Base-by-base conservation (phyloP, 2,797 vertebrate genomes). In the Sebastes reedi region DNA sequence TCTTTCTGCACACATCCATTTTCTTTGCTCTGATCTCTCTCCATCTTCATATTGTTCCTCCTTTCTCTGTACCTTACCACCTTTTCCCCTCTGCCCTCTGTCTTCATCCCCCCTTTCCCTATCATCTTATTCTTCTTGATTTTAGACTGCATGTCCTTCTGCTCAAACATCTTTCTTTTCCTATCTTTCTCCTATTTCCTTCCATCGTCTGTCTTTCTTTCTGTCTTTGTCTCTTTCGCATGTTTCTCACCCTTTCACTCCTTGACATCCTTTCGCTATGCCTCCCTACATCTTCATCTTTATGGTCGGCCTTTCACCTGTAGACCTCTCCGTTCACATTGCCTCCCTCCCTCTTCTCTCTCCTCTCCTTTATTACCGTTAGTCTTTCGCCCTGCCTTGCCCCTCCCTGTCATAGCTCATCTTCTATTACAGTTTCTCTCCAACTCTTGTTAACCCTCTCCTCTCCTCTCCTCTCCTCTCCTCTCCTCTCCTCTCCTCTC, bases 331-430 rank as follows among this genome's bases (percentile, higher is more conserved):
- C 22, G 5, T 55, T 85, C 78, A 68, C 62, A 4, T 67, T 77
- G 16, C 8, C 24, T 80, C 64, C 59, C 65, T 82, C 68, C 36
- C 36, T 75, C 64, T n/a, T 60, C 70, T 77, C 25, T 8, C 30
- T 82, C 82, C 68, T 83, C 73, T 86, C 55, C 56, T 89, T 91
- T 88, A 87, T 91, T 90, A 79, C 83, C 0, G 60, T 73, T 88
- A 32, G 71, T 74, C 81, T 85, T 73, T 86, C 59, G 61, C 79
- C 83, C 68, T 80, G 59, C 62, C 75, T 32, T 75, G 71, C 69
- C n/a, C 55, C 67, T 81, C 54, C 24, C 71, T 73, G 29, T 77
- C 68, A 34, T 60, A 69, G 50, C 69, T 86, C 64, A 72, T 84
- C 61, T 56, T 86, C 60, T 67, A 55, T 62, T 82, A 74, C 61